phyloP scores from a whole-genome alignment of 2,113 vertebrate species.

The Orthonyx spaldingii region DNA sequence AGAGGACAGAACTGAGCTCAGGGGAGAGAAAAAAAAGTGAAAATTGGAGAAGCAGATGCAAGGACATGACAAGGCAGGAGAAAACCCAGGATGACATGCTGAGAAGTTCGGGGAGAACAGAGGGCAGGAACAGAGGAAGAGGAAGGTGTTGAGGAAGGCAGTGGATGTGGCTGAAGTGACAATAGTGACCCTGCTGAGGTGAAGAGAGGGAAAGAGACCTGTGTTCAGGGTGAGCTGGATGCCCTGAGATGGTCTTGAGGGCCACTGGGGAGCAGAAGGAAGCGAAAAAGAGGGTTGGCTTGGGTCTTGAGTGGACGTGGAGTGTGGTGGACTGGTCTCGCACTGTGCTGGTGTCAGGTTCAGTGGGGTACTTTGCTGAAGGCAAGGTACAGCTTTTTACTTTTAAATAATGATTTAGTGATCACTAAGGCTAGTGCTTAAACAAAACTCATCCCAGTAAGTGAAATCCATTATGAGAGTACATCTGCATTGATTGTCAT shows the following conservation, averaged over 20 bases:
- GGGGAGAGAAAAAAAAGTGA: not conserved
- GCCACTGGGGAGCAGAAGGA: not conserved
- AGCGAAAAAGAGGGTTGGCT: not conserved
- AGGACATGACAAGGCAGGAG: not conserved
- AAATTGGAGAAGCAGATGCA: not conserved
- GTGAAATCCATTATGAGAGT: slow-evolving; percentile 64
- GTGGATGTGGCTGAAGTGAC: not conserved
- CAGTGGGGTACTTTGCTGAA: not conserved
- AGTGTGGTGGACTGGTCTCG: not conserved
- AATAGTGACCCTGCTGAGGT: fast-evolving
- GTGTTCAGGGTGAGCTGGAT: not conserved
- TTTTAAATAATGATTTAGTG: slow-evolving; percentile 43
- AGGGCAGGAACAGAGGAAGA: not conserved
- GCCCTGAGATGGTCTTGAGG: not conserved
- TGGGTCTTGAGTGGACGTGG: not conserved
- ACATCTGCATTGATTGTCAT: slow-evolving; percentile 54
- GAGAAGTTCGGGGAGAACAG: not conserved
- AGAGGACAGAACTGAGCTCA: not conserved
- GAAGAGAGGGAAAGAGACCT: not conserved
- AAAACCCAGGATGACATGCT: not conserved
- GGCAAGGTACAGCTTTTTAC: slow-evolving; percentile 18
- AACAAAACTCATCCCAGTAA: slow-evolving; percentile 55
- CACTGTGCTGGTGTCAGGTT: not conserved
- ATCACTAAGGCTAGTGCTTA: slow-evolving; percentile 29
- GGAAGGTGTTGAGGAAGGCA: not conserved